A percentile compares a stretch with the other conserved stretches of the same genome.
Evolutionary conservation across 2,797 vertebrate species (phyloP).

Genomic region (Luscinia megarhynchos): DNA sequence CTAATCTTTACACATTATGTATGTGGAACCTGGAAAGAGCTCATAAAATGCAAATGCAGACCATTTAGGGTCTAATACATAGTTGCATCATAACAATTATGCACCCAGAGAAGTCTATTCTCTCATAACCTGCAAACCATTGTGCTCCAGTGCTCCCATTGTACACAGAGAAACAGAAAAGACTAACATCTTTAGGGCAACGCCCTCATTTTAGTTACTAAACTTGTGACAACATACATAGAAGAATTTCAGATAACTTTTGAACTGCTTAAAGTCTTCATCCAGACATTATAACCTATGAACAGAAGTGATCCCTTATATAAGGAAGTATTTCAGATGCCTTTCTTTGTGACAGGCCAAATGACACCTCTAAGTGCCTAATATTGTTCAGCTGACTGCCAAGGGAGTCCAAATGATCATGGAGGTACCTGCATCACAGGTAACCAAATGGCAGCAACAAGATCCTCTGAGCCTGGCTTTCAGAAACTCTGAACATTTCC

Average conservation of each 20-base stretch:
- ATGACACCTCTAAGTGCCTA: not conserved
- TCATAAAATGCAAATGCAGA: constrained; percentile 48
- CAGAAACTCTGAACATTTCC: not conserved
- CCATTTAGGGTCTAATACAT: not conserved
- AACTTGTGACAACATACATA: not conserved
- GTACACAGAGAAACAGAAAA: not conserved
- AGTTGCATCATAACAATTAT: not conserved
- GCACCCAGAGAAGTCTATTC: not conserved
- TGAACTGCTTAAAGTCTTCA: not conserved
- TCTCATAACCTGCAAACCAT: not conserved
- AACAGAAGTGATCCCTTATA: not conserved
- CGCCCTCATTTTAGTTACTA: not conserved
- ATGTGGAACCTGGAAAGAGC: constrained; percentile 58
- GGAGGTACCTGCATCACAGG: not conserved
- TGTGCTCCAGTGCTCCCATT: not conserved
- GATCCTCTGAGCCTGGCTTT: not conserved
- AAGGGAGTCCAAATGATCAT: not conserved
- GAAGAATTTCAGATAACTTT: not conserved
- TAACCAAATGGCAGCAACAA: not conserved
- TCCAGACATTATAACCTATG: not conserved
- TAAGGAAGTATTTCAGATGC: not conserved
- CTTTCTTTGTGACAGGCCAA: not conserved
- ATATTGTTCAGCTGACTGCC: not conserved
- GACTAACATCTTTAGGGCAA: not conserved
- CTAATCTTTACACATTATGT: not conserved